Conservation (phyloP, 2,888 invertebrate genomes). For the Antheraea yamamai region DNA sequence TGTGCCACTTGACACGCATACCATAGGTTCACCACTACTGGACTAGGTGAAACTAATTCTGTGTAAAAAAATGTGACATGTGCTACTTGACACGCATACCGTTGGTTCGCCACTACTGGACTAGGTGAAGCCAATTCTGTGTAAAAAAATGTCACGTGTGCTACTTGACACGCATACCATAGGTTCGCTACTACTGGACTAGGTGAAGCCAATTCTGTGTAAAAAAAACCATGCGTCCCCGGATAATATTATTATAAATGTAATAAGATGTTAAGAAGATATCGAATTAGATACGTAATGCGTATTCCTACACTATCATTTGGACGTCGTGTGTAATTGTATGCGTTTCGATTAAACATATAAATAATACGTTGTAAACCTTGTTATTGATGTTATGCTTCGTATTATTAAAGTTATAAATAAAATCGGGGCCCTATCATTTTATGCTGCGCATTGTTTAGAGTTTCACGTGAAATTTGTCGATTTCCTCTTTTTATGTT, state of each 20-base stretch:
- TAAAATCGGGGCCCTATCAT: conserved; percentile 23
- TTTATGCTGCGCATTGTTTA: conserved; percentile 21
- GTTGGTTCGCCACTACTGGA: too few species aligned
- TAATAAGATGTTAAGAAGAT: conserved; percentile 48
- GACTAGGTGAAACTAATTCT: background rate
- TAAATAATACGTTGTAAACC: conserved; percentile 44
- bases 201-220: background rate
- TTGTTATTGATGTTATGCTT: conserved; percentile 43
- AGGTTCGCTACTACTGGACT: too few species aligned
- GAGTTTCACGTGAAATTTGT: conserved; percentile 11
- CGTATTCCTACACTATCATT: conserved; percentile 65
- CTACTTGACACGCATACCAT: too few species aligned
- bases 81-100: too few species aligned
- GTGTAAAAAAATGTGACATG: too few species aligned
- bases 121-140: background rate
- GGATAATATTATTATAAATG: conserved; percentile 26
- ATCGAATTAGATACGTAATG: conserved; percentile 64
- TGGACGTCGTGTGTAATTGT: conserved; percentile 62
- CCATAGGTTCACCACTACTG: too few species aligned
- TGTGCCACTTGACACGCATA: too few species aligned
- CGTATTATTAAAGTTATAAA: conserved; percentile 62
- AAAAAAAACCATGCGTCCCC: background rate
- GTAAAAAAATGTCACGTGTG: too few species aligned
- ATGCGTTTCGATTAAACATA: conserved; percentile 57
- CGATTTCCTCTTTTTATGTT: conserved; percentile 7